Evolutionary conservation across 2,888 invertebrate genomes (phyloP), one percentile per base, ranked within the genome.

Genomic region (Exocentrus adspersus): DNA sequence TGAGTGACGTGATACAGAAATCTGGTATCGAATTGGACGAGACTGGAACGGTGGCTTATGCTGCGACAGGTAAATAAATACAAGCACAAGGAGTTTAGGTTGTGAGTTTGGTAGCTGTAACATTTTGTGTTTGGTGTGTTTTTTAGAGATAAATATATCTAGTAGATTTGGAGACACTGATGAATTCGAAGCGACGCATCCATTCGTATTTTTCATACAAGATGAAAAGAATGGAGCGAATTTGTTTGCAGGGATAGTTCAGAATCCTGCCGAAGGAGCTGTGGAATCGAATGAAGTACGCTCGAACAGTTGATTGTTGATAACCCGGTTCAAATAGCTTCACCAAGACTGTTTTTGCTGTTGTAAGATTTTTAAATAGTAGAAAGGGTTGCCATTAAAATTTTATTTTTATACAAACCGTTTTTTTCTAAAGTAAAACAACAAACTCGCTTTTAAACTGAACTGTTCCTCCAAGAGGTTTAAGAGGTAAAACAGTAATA

Each of bases 141-240:
- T 73, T 74, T 79, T 77, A 90, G 90, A 87, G 79, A 84, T 89
- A 46, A 84, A 88, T 46, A 81, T 93, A 41, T 89, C 86, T 5
- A 92, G 92, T 80, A 92, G 92, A 81, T 91, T 92, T 72, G 90
- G 90, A 0, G 81, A 83, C 54, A 85, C 86, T 21, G 84, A 85
- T 1, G 80, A 82, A 58, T 90, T 93, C 77, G 84, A 87, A 45
- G 92, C 89, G 0, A 88, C 89, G 77, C 90, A 87, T 67, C 93
- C 93, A 0, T 94, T 93, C 83, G 76, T 92, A 53, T 92, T 93
- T 83, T 90, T 90, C 80, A 90, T 94, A 66, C 90, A 92, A 78
- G 93, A 93, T 72, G 90, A 62, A 17, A 10, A 82, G 0, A 90
- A 88, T 0, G 88, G 89, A 10, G 90, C 90, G 28, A 86, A 92